phyloP scores from a whole-genome alignment of 2,888 invertebrate species.

The Calameuta idolon region DNA sequence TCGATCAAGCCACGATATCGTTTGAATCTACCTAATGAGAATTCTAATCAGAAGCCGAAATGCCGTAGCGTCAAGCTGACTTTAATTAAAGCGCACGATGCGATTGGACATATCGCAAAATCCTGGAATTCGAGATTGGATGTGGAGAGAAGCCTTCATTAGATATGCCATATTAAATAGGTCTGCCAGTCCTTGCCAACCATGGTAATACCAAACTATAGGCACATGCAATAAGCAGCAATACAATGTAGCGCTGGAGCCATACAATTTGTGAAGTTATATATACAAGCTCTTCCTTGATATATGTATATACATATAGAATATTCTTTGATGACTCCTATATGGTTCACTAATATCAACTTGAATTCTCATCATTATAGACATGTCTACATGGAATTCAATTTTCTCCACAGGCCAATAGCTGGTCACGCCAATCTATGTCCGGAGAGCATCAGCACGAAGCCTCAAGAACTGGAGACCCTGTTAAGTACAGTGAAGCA shows the following conservation, averaged over 20 bases:
- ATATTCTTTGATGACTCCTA: not conserved
- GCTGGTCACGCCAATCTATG: slow-evolving; percentile 99
- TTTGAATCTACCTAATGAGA: not conserved
- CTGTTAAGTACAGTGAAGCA: slow-evolving; percentile 97
- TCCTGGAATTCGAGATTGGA: not conserved
- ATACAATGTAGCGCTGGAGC: not conserved
- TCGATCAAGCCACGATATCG: not conserved
- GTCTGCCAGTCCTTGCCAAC: not conserved
- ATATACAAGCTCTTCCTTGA: not conserved
- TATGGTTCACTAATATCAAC: not conserved
- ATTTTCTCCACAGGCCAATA: slow-evolving; percentile 79
- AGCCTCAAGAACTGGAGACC: slow-evolving; percentile 90
- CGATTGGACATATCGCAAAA: not conserved
- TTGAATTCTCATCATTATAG: not conserved
- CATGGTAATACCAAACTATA: not conserved
- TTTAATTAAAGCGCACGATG: not conserved
- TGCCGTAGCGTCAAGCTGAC: not conserved
- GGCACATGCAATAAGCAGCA: not conserved
- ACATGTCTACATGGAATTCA: not conserved
- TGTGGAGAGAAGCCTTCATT: not conserved
- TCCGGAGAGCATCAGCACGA: slow-evolving; percentile 92
- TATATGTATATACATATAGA: not conserved
- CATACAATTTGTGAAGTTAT: not conserved
- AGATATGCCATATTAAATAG: not conserved
- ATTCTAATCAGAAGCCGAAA: not conserved